Base-by-base conservation (phyloP, 37 sponge, comb jelly and placozoan genomes). In the Lycopodina hypogea region DNA sequence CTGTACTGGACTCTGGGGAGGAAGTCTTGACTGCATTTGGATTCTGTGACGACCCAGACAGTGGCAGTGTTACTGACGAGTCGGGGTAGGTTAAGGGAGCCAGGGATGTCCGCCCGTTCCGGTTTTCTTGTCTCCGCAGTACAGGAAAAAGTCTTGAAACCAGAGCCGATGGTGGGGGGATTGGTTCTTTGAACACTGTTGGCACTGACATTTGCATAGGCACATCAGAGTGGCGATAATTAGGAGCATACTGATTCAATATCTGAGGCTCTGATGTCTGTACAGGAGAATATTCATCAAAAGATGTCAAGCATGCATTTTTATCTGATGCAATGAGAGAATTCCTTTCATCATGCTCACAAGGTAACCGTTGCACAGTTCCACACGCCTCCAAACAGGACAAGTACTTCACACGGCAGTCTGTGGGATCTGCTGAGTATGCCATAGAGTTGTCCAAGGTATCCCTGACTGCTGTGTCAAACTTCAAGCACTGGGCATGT, bases 141-240 rank as follows among this genome's bases (percentile, higher is more conserved):
- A 74, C 78, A 23, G 93, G 93, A 69, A 92, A 92, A 24, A 92
- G 81, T 59, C 85, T 92, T 39, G 85, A 36, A 28, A 92, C 71
- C 32, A 92, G 86, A 1, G 79, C 73, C 23, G 93, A 88, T 21
- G 89, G 72, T 29, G 93, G 86, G n/a, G 84, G 84, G 12, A 63
- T 30, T 2, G 71, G 61, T 8, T 42, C 37, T 2, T 67, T 2
- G 58, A 17, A 23, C 60, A 59, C 28, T 17, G 48, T 12, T 45
- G 48, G 9, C 48, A 4, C 9, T 4, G 48, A 45, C 8, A 9
- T 9, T 12, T 9, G 48, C 48, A 4, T 9, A 9, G 4, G 48
- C 4, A 45, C 1, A 41, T 37, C 65, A 1, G 77, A 32, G 15
- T 17, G 24, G 15, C 3, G 24, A 55, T 39, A 32, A 59, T 3